Base-by-base conservation (phyloP, 2,888 invertebrate species). In the Leptarthrus brevirostris region DNA sequence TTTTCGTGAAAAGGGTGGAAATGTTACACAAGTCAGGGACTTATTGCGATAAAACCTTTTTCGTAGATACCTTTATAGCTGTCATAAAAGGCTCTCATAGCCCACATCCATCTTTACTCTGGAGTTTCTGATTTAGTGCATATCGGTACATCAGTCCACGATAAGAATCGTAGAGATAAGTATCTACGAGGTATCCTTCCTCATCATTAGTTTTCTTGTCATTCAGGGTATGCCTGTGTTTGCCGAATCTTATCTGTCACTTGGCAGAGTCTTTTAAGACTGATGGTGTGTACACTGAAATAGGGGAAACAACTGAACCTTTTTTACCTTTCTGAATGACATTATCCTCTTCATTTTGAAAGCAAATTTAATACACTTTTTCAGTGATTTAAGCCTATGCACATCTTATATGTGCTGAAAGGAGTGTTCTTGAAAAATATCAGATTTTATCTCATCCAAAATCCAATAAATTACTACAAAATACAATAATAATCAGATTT, bases 41-140 rank as follows among this genome's bases (percentile, higher is more conserved):
- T 61, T 61, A 61, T 61, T 61, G 61, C 61, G 36, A 61, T 61
- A 61, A 61, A 61, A 36, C 61, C 40, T 61, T 47, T 47, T 61
- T 61, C 40, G 10, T 61, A 22, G 61, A 34, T 61, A 61, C 36
- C 61, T 61, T 61, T 61, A 36, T 40, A 36, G 40, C 61, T 40
- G 12, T 40, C 61, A 61, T 61, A 61, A 61, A 34, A 61, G 61
- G 61, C 22, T 16, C 36, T 61, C 36, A 12, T 8, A 5, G 18
- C 20, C 36, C 61, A 40, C 61, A 61, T 61, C 36, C 40, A 40
- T 36, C 61, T 61, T 61, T 56, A 16, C 30, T 24, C 36, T 34
- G 22, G 8, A 22, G 36, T 16, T 40, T n/a, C 40, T 61, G 61
- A 61, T 40, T 61, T 61, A 61, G 61, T 61, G n/a, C 40, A 26